phyloP scores from a whole-genome alignment of 2,888 invertebrate genomes.

The Marronus borbonicus region DNA sequence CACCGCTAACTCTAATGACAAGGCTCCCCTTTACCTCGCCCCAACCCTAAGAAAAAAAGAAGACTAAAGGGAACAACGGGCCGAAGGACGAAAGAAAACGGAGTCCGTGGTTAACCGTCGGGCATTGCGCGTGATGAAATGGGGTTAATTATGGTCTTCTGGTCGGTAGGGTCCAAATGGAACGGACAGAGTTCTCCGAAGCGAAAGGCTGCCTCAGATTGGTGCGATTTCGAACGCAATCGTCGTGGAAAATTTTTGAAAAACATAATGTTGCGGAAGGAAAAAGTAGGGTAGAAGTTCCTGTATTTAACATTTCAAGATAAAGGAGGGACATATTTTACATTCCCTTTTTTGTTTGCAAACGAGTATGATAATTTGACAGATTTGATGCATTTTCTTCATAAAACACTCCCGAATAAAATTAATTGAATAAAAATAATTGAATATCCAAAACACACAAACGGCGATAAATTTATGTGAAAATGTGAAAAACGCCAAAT shows the following conservation, averaged over 20 bases:
- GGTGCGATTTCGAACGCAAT: not conserved
- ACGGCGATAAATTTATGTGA: too few species aligned
- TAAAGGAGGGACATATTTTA: not conserved
- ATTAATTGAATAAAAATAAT: too few species aligned
- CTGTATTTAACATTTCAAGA: not conserved
- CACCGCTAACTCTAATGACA: constrained; percentile 8
- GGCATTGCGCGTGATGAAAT: not conserved
- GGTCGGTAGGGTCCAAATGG: constrained; percentile 3
- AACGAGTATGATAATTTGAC: not conserved
- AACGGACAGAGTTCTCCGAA: not conserved
- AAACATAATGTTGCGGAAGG: not conserved
- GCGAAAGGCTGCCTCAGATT: not conserved
- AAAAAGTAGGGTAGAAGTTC: not conserved
- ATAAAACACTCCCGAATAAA: too few species aligned
- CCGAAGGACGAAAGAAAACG: not conserved
- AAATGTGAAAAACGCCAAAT: too few species aligned
- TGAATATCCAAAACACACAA: too few species aligned
- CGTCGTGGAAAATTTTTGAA: not conserved
- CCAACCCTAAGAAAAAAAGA: not conserved
- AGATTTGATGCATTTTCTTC: too few species aligned
- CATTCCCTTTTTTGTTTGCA: not conserved
- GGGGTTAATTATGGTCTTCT: constrained; percentile 38
- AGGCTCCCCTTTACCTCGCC: not conserved
- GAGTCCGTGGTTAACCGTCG: constrained; percentile 10
- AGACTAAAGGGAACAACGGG: not conserved